These are phyloP conservation scores for Phyllopteryx taeniolatus DNA, from an alignment of 2,113 vertebrate species.

Conservation along the genomic window DNA sequence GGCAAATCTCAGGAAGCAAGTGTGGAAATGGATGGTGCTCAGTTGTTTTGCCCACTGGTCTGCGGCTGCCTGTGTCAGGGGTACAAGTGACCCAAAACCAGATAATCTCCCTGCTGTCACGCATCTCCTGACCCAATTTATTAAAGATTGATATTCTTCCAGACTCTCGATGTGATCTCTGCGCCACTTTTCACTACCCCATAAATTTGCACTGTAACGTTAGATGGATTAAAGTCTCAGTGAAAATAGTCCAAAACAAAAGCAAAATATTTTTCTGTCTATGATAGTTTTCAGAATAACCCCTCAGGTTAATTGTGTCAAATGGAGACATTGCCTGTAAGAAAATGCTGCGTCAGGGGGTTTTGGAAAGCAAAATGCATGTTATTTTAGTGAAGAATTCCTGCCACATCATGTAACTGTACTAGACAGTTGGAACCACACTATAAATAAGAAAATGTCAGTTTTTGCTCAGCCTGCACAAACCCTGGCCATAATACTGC, in stretches of 20 bases:
- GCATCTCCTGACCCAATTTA: constrained; percentile 70
- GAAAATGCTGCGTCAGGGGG: background rate
- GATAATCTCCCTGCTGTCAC: constrained; percentile 45
- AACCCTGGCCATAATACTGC: background rate
- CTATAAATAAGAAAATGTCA: background rate
- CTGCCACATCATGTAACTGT: background rate
- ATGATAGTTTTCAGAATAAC: background rate
- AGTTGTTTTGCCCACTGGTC: constrained; percentile 49
- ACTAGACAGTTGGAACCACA: constrained; percentile 3
- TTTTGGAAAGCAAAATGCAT: constrained; percentile 14
- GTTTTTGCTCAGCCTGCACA: constrained; percentile 8
- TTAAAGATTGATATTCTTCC: constrained; percentile 67
- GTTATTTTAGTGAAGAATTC: constrained; percentile 19
- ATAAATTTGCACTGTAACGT: constrained; percentile 30
- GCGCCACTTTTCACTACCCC: constrained; percentile 36
- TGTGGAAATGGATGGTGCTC: constrained; percentile 44
- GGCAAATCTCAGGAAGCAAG: constrained; percentile 30
- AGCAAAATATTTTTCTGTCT: background rate
- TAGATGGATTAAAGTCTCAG: background rate
- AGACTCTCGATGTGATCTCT: constrained; percentile 61
- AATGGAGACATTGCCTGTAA: constrained; percentile 13
- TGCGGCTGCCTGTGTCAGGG: constrained; percentile 54
- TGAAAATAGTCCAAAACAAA: background rate
- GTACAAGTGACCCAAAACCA: constrained; percentile 71
- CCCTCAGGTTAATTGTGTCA: constrained; percentile 22